These are phyloP conservation scores for Rhabdornis inornatus DNA, from an alignment of 2,113 vertebrate genomes.

Conservation along the genomic window DNA sequence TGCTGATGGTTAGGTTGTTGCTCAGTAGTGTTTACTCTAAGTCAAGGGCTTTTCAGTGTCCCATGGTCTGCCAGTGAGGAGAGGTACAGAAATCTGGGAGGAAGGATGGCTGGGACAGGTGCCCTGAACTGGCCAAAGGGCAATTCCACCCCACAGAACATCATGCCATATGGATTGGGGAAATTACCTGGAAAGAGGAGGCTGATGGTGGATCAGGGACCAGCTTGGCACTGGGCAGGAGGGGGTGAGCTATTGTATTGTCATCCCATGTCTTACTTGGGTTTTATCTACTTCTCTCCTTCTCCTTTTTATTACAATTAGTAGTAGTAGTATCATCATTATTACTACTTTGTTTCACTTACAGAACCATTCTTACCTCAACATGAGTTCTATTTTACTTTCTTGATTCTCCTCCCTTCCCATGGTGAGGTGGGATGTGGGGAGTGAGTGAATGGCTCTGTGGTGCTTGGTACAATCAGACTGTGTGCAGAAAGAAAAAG, in stretches of 20 bases:
- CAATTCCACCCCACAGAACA: rapidly evolving
- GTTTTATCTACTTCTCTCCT: not conserved
- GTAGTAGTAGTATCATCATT: not conserved
- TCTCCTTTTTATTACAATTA: not conserved
- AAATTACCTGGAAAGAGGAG: not conserved
- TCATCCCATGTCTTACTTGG: not conserved
- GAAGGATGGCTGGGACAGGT: not conserved
- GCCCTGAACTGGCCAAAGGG: not conserved
- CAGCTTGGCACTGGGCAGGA: not conserved
- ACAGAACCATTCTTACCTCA: not conserved
- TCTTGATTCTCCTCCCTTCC: not conserved
- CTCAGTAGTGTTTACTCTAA: not conserved
- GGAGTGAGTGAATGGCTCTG: not conserved
- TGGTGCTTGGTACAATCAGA: not conserved
- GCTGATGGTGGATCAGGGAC: not conserved
- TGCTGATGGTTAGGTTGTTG: not conserved
- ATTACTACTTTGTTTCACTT: not conserved
- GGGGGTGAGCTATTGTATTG: not conserved
- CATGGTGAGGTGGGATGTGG: not conserved
- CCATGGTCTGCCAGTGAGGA: not conserved
- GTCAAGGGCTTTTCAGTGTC: not conserved
- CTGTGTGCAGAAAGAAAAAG: not conserved
- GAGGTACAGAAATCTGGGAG: not conserved
- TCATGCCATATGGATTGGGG: not conserved
- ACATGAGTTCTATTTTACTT: not conserved